Percentiles rank a stretch among this genome's conserved stretches.
Evolutionary conservation across 1,140 invertebrate genomes (phyloP).

Genomic region (Battus philenor): DNA sequence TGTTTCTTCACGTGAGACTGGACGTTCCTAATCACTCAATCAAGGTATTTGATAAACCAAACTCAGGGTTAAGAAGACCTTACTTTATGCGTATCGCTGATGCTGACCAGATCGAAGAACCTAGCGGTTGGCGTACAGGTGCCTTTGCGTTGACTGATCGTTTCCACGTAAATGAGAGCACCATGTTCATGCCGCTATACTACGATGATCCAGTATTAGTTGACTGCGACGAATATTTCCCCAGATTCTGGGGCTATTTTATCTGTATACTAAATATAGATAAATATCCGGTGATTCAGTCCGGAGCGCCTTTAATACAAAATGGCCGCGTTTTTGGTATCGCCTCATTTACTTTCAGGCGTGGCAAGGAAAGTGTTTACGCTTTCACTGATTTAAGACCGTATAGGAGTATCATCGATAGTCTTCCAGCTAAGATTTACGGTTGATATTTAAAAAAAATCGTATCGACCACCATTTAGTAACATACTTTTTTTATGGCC

Average conservation of each 20-base stretch:
- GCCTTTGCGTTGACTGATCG: neutral
- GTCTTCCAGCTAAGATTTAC: too few relatives aligned
- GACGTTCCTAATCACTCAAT: too few relatives aligned
- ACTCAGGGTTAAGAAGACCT: too few relatives aligned
- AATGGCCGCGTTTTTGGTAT: neutral
- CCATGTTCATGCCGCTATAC: neutral
- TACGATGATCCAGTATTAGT: neutral
- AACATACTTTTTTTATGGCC: too few relatives aligned
- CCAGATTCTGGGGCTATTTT: neutral
- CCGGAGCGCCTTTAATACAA: neutral
- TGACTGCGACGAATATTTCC: neutral
- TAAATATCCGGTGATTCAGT: neutral
- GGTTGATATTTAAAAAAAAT: too few relatives aligned
- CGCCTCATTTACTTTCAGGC: neutral
- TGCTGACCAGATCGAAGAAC: neutral
- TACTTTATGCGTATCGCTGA: neutral
- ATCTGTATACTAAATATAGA: neutral
- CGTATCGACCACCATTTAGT: too few relatives aligned
- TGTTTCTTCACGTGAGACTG: too few relatives aligned
- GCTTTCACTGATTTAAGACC: neutral
- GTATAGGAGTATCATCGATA: neutral
- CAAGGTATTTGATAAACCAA: too few relatives aligned
- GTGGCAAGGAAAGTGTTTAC: neutral
- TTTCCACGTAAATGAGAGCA: neutral
- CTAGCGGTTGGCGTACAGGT: neutral